A percentile compares a stretch with the other conserved stretches of the same genome.
Conservation (phyloP, 2,797 vertebrate genomes). For the Chaenodraco wilsoni region DNA sequence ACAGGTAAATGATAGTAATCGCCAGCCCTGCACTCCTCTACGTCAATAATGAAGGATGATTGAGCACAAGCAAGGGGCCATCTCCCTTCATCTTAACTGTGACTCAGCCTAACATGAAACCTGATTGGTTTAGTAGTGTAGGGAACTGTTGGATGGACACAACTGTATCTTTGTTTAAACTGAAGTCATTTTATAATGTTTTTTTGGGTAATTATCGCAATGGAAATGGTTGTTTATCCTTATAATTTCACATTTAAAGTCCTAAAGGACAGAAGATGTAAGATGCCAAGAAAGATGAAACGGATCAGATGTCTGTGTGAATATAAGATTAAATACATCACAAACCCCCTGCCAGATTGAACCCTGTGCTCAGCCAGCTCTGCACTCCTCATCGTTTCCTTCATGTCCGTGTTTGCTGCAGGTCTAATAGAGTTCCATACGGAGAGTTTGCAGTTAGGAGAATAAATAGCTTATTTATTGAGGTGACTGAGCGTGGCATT, state of each 20-base stretch:
- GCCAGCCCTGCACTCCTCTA: neutral
- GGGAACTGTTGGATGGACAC: neutral
- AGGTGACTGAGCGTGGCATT: slow-evolving; percentile 63
- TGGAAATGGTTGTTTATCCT: neutral
- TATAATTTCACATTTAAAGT: neutral
- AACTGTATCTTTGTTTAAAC: slow-evolving; percentile 4
- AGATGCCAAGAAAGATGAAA: slow-evolving; percentile 12
- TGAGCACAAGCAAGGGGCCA: slow-evolving; percentile 21
- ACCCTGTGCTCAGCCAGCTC: slow-evolving; percentile 25
- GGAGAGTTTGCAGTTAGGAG: slow-evolving; percentile 45
- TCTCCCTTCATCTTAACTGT: slow-evolving; percentile 33
- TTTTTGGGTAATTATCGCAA: neutral
- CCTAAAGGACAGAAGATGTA: slow-evolving; percentile 19
- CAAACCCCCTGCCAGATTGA: slow-evolving; percentile 3
- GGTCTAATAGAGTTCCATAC: slow-evolving; percentile 52
- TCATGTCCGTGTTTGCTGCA: slow-evolving; percentile 44
- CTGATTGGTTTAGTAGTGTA: slow-evolving; percentile 10
- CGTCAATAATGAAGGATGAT: slow-evolving; percentile 13
- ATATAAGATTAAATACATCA: slow-evolving; percentile 42
- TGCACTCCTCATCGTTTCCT: slow-evolving; percentile 18
- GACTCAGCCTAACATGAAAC: slow-evolving; percentile 22
- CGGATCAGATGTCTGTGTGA: slow-evolving; percentile 36
- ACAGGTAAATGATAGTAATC: slow-evolving; percentile 38
- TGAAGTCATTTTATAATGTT: neutral
- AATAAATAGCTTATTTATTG: slow-evolving; percentile 75